These are phyloP conservation scores for Erinaceus europaeus DNA, from an alignment of 2,113 vertebrate species.

Conservation along the genomic window DNA sequence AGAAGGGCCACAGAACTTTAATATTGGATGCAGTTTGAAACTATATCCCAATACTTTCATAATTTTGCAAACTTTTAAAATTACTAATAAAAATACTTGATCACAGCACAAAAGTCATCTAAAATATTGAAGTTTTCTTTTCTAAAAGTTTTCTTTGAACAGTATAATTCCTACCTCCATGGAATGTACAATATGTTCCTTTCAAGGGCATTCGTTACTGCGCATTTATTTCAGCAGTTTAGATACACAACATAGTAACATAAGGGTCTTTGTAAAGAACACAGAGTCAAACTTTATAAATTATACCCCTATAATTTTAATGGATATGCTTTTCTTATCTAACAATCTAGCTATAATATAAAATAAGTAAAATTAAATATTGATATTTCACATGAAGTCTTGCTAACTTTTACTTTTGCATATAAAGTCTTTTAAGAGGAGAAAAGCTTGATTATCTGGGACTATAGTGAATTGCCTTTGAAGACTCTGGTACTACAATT, in stretches of 20 bases:
- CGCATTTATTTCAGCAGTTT: neutral
- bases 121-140: neutral
- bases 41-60: too few species aligned
- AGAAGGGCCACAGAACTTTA: too few species aligned
- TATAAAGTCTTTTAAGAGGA: neutral
- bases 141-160: neutral
- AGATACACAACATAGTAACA: neutral
- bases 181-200: neutral
- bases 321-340: neutral
- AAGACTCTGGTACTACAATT: neutral
- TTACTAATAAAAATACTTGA: neutral
- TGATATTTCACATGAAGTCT: neutral
- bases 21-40: too few species aligned
- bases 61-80: too few species aligned
- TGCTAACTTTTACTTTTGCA: neutral
- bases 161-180: neutral
- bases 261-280: neutral
- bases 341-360: neutral
- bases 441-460: neutral
- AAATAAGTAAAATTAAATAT: neutral
- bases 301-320: neutral
- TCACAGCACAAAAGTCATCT: neutral
- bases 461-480: neutral
- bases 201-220: neutral
- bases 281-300: neutral